Base-by-base conservation (phyloP, 23 tunicate species). In the Ciona savignyi region DNA sequence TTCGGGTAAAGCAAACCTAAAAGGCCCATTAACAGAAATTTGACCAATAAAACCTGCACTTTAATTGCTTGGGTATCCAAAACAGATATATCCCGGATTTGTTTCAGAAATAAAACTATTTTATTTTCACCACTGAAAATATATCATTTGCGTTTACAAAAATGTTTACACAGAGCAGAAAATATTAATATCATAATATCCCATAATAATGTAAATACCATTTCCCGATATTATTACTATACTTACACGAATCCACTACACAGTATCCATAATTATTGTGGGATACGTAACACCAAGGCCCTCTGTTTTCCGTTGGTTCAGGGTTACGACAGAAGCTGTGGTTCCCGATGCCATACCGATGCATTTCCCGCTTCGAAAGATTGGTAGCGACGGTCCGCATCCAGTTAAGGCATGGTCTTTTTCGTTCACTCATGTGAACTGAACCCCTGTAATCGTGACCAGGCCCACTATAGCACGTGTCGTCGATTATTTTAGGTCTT, bases 301-400 rank as follows among this genome's bases (percentile, higher is more conserved):
- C 76, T 31, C 35, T 78, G 62, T 32, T 56, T 72, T 66, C 82
- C 26, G 71, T 73, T 0, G 90, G 79, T 6, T 85, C 90, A 20
- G 90, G 90, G 63, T 85, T 85, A 29, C 90, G 74, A 67, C 90
- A 85, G 35, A 25, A 77, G 49, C 67, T 78, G 34, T 85, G 90
- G 32, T 85, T 78, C 32, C 90, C 90, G 33, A 85, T 72, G n/a
- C 83, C 90, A 33, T 42, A 85, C 24, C 33, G 32, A 0, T 35
- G 48, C 65, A 51, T 85, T 32, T 72, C 66, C 27, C 30, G n/a
- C 30, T 11, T 11, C 23, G 78, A n/a, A 31, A 81, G 29, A 30
- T 66, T 64, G 9, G 63, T 33, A 21, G 29, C 74, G 22, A 71
- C 27, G 0, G 79, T 77, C 2, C 51, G n/a, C 35, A 56, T 9